Conservation (phyloP, 1,140 invertebrate species). For the Caenorhabditis tropicalis region DNA sequence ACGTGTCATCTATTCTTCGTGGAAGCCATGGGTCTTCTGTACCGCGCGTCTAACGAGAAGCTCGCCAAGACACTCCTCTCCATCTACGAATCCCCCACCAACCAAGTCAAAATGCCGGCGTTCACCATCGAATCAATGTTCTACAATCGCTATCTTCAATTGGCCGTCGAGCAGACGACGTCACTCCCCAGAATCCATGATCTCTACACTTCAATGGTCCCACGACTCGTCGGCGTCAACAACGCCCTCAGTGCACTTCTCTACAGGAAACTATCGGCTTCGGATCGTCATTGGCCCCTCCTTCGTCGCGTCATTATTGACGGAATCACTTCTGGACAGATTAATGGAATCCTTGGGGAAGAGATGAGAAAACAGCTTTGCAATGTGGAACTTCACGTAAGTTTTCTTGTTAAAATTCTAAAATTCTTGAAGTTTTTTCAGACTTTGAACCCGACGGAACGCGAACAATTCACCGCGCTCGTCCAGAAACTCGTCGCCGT, state of each 20-base stretch:
- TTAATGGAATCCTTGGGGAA: neutral
- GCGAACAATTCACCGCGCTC: slow-evolving; percentile 25
- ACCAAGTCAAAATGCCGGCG: slow-evolving; percentile 56
- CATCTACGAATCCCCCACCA: slow-evolving; percentile 55
- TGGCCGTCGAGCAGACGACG: slow-evolving; percentile 44
- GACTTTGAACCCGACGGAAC: slow-evolving; percentile 15
- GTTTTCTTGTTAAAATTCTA: neutral
- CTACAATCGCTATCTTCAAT: slow-evolving; percentile 53
- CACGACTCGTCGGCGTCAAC: slow-evolving; percentile 59
- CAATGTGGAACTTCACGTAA: neutral
- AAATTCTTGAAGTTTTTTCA: slow-evolving; percentile 30
- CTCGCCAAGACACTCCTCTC: slow-evolving; percentile 55
- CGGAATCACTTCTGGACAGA: slow-evolving; percentile 49
- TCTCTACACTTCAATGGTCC: slow-evolving; percentile 55
- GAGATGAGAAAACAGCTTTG: slow-evolving; percentile 20
- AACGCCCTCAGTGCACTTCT: neutral
- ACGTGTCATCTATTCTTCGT: slow-evolving; percentile 54
- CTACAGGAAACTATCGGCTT: neutral
- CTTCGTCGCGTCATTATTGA: slow-evolving; percentile 57
- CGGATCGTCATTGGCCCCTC: slow-evolving; percentile 52
- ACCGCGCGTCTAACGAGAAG: slow-evolving; percentile 50
- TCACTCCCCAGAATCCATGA: slow-evolving; percentile 40
- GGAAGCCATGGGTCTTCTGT: slow-evolving; percentile 44
- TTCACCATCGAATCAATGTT: slow-evolving; percentile 56
- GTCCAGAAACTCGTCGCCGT: slow-evolving; percentile 36